Base-by-base conservation (phyloP, 2,888 invertebrate genomes). In the Heteromyza rotundicornis region DNA sequence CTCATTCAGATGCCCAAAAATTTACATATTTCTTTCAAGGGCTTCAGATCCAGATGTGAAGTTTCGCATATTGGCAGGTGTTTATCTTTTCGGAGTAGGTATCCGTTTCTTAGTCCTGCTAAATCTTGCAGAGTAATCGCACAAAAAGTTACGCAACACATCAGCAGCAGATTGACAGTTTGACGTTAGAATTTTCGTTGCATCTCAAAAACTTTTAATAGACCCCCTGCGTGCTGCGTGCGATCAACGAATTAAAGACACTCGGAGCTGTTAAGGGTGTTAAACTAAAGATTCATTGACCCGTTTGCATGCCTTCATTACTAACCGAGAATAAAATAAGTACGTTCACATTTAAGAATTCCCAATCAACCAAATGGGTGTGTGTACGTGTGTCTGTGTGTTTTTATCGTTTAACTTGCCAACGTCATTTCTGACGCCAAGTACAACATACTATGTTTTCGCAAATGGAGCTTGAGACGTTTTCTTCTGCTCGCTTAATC, bases 111-210 rank as follows among this genome's bases (percentile, higher is more conserved):
- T 47, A 47, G 20, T 47, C 20, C 14, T 47, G n/a, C 20, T 47
- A 17, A 20, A 19, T 47, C 19, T 47, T 47, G 32, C 32, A 32
- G 7, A n/a, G 40, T 3, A 7, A 47, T 14, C 17, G 2, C 17
- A 61, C 47, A 62, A 58, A 62, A 62, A 49, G 57, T 57, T 62
- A 57, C 54, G 53, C 54, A 57, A 57, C 61, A 57, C 17, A 61
- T 62, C 62, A 57, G 19, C 35, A 57, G n/a, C n/a, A 57, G 62
- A 62, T 57, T 62, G 62, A 62, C 57, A 62, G 62, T 35, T 62
- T 62, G 62, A 62, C 62, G 53, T 57, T 47, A 35, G 20, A 5
- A n/a, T n/a, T 8, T 17, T 5, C 47, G 5, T n/a, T 40, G 5
- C 16, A n/a, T 40, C 3, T 40, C n/a, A 14, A 40, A 40, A n/a